Conservation (phyloP, 2,797 vertebrate genomes). For the Macropus fuliginosus region DNA sequence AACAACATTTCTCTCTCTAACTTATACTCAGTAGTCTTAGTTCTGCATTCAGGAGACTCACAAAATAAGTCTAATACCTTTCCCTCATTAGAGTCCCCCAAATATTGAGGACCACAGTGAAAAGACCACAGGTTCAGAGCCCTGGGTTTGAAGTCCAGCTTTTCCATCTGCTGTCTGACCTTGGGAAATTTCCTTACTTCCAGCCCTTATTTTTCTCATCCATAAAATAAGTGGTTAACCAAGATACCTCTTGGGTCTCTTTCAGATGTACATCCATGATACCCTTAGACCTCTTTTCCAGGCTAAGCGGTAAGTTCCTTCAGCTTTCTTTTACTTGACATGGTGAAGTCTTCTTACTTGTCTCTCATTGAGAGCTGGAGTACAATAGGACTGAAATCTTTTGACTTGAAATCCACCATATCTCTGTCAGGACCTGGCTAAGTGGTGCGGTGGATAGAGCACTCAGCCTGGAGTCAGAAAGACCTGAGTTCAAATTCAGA, state of each 20-base stretch:
- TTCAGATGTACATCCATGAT: neutral
- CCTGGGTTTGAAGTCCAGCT: neutral
- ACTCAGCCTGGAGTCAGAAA: neutral
- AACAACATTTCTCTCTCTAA: neutral
- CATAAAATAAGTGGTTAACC: neutral
- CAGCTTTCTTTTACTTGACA: neutral
- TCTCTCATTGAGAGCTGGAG: neutral
- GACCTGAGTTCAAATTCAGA: neutral
- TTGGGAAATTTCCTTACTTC: neutral
- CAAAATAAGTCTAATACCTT: neutral
- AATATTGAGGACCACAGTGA: neutral
- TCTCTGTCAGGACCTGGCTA: neutral
- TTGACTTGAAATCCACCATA: neutral
- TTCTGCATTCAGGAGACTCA: neutral
- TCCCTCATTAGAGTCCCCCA: neutral
- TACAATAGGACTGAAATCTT: neutral
- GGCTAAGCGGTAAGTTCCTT: neutral
- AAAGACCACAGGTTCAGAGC: neutral
- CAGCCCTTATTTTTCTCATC: neutral
- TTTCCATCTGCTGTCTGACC: neutral
- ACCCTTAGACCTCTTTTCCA: neutral
- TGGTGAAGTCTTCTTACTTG: neutral
- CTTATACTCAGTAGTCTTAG: neutral
- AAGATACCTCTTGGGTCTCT: neutral
- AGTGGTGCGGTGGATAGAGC: neutral